Base-by-base conservation (phyloP, 2,888 invertebrate species). In the Ornithoptera priamus region DNA sequence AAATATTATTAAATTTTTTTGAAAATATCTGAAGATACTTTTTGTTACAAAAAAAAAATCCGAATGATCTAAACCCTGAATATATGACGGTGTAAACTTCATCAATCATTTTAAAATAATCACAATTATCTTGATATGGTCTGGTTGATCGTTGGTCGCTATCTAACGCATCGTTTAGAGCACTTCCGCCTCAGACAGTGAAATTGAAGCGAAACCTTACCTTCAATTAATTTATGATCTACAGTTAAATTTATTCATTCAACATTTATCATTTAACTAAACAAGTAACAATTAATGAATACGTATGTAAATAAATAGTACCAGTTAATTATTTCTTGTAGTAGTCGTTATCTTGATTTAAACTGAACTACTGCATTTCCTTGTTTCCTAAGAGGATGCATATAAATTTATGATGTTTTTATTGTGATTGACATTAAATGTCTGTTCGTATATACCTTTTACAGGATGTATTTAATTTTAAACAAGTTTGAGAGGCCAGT, bases 101-200 rank as follows among this genome's bases (percentile, higher is more conserved):
- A 67, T 67, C 46, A 62, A 63, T 70, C 66, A 70, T 56, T 15
- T 70, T 63, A 39, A 70, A 70, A 59, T 63, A 62, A 53, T 63
- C 56, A 53, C 67, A 63, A 70, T 63, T 70, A 67, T 46, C 61
- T 63, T 56, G 70, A 67, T 67, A 67, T 64, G 60, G 56, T 67
- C 63, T 61, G 62, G 56, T 70, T 64, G 64, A 22, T 46, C 60
- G 56, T 70, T 64, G 64, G 36, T 46, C 60, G n/a, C 10, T 61
- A 67, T 64, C 63, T 67, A 36, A 30, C 63, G 62, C 46, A 62
- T 59, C 64, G 36, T 60, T 53, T 50, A 50, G 5, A 22, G 10
- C 24, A 17, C 63, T 70, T 67, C 70, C 67, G 66, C 63, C 36
- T 63, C 17, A 22, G 20, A 17, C n/a, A 36, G 24, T 60, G 58